Base-by-base conservation (phyloP, 2,797 vertebrate genomes). In the Avahi laniger region DNA sequence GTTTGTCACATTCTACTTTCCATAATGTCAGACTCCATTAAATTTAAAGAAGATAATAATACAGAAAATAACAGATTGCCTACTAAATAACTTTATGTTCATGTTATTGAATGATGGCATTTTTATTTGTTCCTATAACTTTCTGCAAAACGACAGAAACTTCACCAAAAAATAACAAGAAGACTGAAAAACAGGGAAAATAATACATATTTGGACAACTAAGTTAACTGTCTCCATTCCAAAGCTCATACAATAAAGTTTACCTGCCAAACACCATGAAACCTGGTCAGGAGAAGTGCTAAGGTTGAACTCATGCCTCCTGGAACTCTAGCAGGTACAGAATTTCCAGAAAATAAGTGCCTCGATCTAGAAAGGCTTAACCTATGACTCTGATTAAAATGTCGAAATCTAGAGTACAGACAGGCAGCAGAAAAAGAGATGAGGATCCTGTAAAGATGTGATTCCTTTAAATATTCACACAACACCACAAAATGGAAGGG, bases 171-270 rank as follows among this genome's bases (percentile, higher is more conserved):
- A 80, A 20, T 2, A 85, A 91, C 79, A 94, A 88, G 72, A 75
- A 7, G 67, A 28, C 63, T n/a, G 38, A 91, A 88, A 83, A 80
- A 61, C 65, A 97, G 12, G 67, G 26, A 95, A 89, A 67, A 70
- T 57, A 59, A 48, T 52, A 2, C 9, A 89, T 50, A 83, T 33
- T 54, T 7, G 30, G 15, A 59, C 20, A 87, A 50, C 88, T 54
- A 43, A 92, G 22, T 59, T 43, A 78, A 87, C 33, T 43, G 7
- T 82, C 9, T 93, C 10, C 11, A 13, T 76, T 85, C 18, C 48
- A 63, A 84, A 73, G 11, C 15, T 67, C 18, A 70, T 38, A 69
- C 26, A n/a, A 35, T 41, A 7, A 91, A 54, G 28, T 92, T 89
- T n/a, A 79, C 73, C 43, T 75, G n/a, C 22, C 26, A 38, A 61